phyloP scores from a whole-genome alignment of 2,797 vertebrate genomes.

The Masticophis lateralis region DNA sequence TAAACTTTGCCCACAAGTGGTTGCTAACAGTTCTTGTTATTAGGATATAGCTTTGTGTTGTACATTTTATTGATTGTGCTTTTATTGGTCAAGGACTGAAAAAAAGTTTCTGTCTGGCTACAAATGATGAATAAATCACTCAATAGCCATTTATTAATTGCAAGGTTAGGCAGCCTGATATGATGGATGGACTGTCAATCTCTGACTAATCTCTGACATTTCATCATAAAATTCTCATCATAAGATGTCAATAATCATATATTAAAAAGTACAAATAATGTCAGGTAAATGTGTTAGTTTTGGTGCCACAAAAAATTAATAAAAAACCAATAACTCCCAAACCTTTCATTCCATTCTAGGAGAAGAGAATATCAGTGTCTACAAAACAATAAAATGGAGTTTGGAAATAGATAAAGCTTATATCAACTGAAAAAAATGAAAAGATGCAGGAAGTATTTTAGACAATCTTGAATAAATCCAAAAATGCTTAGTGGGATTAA shows the following conservation, averaged over 20 bases:
- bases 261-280: constrained; percentile 63
- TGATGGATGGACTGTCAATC: constrained; percentile 87
- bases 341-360: constrained; percentile 12
- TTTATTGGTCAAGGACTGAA: not conserved
- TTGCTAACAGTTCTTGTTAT: not conserved
- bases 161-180: constrained; percentile 87
- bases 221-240: constrained; percentile 74
- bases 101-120: not conserved
- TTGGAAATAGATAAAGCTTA: not conserved
- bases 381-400: not conserved
- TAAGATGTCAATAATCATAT: constrained; percentile 63
- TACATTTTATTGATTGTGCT: not conserved
- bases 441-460: not conserved
- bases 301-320: constrained; percentile 42
- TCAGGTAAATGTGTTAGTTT: constrained; percentile 43
- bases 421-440: not conserved
- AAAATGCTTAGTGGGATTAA: not conserved
- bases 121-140: not conserved
- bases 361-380: not conserved
- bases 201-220: constrained; percentile 82
- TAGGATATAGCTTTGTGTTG: not conserved
- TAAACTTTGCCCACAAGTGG: not conserved
- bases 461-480: not conserved
- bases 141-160: constrained; percentile 82
- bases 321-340: constrained; percentile 18